Evolutionary conservation across 1,140 invertebrate species (phyloP), one percentile per base, ranked within the genome.

Genomic region (Archivesica marissinica): DNA sequence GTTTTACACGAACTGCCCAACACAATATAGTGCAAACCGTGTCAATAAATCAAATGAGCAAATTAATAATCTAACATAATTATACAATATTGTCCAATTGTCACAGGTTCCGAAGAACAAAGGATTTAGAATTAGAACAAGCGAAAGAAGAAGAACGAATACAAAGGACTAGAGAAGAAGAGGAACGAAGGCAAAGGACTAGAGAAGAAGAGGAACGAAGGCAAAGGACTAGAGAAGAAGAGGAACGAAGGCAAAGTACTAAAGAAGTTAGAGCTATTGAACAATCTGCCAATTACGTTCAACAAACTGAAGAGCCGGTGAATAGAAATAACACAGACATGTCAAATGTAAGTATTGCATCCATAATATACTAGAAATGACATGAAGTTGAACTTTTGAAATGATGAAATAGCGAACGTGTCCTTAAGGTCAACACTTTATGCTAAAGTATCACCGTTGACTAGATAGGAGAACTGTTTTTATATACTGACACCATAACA

Each of bases 271-370:
- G 28, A 54, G 1, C 52, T 33, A 13, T 7, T 2, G 30, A 33
- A 64, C 1, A 11, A 6, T 33, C 28, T 20, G 9, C 54, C 9
- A 2, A 3, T 4, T 28, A n/a, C 54, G 2, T 35, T 0, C 20
- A 33, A 35, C 30, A 35, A 33, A 25, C 2, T 17, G 15, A 64
- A 25, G 59, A 35, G 17, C 7, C 33, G n/a, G 0, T 20, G 52
- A 54, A 1, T 25, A 25, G 28, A 30, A 15, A 4, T 15, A 9
- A 50, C 9, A 0, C 70, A 74, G 23, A 47, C 35, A 74, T 74
- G 70, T 47, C 70, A 17, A 74, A 74, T 28, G 70, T 74, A 50
- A 50, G 41, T 47, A 41, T 28, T 28, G 15, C 15, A 17, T 64
- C 25, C 30, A 23, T 64, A 64, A 64, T n/a, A n/a, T 54, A 25